These are phyloP conservation scores for Chionomys nivalis DNA, from an alignment of 2,113 vertebrate genomes.

Conservation along the genomic window DNA sequence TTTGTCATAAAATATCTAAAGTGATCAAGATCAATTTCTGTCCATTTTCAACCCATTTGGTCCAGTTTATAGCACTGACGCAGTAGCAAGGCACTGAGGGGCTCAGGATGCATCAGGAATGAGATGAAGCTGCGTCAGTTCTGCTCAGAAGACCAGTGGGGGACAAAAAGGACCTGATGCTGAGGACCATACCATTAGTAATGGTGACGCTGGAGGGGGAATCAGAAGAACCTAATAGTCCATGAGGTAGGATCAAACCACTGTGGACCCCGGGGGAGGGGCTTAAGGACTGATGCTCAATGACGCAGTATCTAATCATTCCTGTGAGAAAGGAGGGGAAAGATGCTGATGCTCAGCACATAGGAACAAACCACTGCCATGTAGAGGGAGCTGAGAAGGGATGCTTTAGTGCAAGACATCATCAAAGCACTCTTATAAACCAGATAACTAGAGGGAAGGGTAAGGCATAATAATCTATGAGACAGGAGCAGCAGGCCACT, in stretches of 20 bases:
- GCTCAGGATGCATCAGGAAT: conserved; percentile 54
- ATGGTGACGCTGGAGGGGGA: conserved; percentile 52
- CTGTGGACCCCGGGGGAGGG: conserved; percentile 63
- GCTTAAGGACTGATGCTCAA: conserved; percentile 64
- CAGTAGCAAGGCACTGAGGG: conserved; percentile 55
- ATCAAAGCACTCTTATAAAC: conserved; percentile 12
- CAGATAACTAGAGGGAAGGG: not conserved
- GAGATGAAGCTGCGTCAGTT: conserved; percentile 59
- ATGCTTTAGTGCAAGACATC: conserved; percentile 39
- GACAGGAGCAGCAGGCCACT: conserved; percentile 36
- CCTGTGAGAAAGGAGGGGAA: conserved; percentile 30
- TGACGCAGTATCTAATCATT: conserved; percentile 67
- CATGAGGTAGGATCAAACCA: conserved; percentile 67
- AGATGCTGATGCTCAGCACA: conserved; percentile 52
- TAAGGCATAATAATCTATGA: conserved; percentile 50
- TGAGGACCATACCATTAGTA: conserved; percentile 69
- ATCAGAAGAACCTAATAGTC: conserved; percentile 54
- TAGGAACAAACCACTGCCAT: conserved; percentile 40
- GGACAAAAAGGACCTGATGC: conserved; percentile 59
- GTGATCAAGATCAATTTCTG: conserved; percentile 32
- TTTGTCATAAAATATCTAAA: conserved; percentile 44
- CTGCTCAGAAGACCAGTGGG: conserved; percentile 60
- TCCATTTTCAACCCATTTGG: conserved; percentile 54
- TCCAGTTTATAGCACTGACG: conserved; percentile 30
- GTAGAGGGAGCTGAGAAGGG: not conserved